Conservation (phyloP, 2,797 vertebrate species). For the Enteromius treurensis region DNA sequence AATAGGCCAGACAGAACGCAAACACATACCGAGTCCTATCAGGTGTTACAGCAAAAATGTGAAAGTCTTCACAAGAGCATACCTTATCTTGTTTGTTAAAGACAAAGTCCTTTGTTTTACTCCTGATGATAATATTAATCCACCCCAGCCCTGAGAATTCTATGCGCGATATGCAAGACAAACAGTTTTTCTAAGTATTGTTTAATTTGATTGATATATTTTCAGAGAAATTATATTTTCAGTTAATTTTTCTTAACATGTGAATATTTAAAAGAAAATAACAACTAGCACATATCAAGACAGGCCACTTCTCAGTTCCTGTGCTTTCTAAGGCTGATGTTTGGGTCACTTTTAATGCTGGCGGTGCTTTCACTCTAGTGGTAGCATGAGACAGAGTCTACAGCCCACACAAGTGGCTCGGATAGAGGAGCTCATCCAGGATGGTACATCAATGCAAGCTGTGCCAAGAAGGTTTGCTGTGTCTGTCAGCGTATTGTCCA, state of each 20-base stretch:
- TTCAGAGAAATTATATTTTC: neutral
- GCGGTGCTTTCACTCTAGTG: no score
- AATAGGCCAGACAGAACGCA: conserved; percentile 3
- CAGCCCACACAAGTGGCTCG: no score
- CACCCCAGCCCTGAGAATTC: neutral
- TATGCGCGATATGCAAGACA: neutral
- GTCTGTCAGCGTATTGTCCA: no score
- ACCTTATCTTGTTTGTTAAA: conserved; percentile 31
- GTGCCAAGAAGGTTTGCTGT: no score
- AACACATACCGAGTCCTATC: neutral
- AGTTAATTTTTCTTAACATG: neutral
- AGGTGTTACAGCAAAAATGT: conserved; percentile 5
- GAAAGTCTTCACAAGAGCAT: neutral
- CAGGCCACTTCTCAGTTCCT: no score
- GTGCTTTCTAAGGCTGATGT: no score
- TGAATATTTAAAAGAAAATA: neutral
- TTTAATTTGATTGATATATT: neutral
- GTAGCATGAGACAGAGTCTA: no score
- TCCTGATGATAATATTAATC: neutral
- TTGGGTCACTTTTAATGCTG: no score
- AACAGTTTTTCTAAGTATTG: neutral
- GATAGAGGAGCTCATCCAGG: no score
- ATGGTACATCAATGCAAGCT: no score
- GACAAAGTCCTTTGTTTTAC: conserved; percentile 27
- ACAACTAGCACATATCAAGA: neutral